A percentile compares a stretch with the other conserved stretches of the same genome.
These are phyloP conservation scores for Drosophila mayaguana DNA, from an alignment of 2,888 invertebrate genomes.

Conservation along the genomic window DNA sequence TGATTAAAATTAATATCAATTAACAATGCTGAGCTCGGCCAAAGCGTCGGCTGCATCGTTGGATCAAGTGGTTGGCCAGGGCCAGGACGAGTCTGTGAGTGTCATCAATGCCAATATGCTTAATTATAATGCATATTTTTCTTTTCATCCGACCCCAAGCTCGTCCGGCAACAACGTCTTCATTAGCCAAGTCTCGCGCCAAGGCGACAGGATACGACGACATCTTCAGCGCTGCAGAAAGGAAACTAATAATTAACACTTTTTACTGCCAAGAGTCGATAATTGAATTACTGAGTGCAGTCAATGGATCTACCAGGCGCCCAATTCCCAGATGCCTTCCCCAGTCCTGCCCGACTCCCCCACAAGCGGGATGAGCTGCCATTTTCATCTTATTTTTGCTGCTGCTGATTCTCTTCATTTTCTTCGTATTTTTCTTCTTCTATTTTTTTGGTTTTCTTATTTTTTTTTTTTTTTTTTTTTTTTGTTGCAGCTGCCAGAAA, in stretches of 20 bases:
- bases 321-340: conserved; percentile 4
- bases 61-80: conserved; percentile 65
- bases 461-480: conserved; percentile 1
- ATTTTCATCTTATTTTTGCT: conserved; percentile 49
- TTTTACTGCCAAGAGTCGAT: conserved; percentile 81
- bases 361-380: conserved; percentile 4
- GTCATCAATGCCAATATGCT: conserved; percentile 69
- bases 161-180: conserved; percentile 57
- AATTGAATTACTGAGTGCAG: conserved; percentile 80
- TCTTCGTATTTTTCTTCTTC: conserved; percentile 17
- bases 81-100: conserved; percentile 42
- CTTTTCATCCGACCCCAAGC: conserved; percentile 22
- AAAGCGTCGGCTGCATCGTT: conserved; percentile 27
- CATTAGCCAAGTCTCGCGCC: conserved; percentile 61
- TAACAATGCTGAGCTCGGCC: conserved; percentile 41
- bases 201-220: conserved; percentile 36
- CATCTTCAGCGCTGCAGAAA: conserved; percentile 64
- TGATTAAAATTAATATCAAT: conserved; percentile 72
- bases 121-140: conserved; percentile 52
- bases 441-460: conserved; percentile 12
- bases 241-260: conserved; percentile 80
- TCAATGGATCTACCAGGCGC: conserved; percentile 57
- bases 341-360: neutral
- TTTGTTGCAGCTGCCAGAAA: conserved; percentile 74
- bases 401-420: conserved; percentile 22